These are phyloP conservation scores for Cathartes aura DNA, from an alignment of 2,113 vertebrate species.

Conservation along the genomic window DNA sequence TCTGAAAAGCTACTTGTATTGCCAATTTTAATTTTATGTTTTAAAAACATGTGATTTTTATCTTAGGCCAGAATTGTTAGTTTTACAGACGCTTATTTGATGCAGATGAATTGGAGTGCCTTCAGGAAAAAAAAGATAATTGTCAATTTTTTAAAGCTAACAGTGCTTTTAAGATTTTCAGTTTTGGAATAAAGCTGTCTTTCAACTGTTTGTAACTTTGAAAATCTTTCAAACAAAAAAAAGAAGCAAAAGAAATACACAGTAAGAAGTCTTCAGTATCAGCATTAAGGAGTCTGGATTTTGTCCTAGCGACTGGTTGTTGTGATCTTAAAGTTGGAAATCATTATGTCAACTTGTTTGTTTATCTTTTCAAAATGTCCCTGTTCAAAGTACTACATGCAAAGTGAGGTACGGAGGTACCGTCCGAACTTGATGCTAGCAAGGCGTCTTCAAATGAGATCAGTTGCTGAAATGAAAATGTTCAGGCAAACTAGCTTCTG, in stretches of 20 bases:
- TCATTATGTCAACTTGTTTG: neutral
- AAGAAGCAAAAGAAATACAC: neutral
- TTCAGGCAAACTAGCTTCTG: neutral
- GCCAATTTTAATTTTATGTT: constrained; percentile 64
- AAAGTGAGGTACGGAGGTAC: neutral
- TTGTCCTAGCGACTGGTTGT: neutral
- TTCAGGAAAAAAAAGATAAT: constrained; percentile 52
- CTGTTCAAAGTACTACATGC: accelerated
- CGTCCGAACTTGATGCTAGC: accelerated
- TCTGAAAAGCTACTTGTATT: constrained; percentile 64
- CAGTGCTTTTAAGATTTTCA: constrained; percentile 33
- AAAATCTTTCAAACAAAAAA: neutral
- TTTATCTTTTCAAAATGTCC: neutral
- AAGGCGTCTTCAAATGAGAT: neutral
- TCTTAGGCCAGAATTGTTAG: constrained; percentile 62
- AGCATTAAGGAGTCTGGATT: neutral
- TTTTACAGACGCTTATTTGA: constrained; percentile 58
- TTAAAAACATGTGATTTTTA: constrained; percentile 72
- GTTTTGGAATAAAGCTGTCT: constrained; percentile 31
- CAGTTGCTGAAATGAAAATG: neutral
- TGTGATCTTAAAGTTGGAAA: neutral
- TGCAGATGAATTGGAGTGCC: constrained; percentile 66
- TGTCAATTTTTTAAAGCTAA: constrained; percentile 51
- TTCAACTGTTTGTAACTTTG: constrained; percentile 13
- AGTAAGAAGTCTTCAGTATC: neutral